Conservation (phyloP, 2,113 vertebrate species). For the Panthera uncia region DNA sequence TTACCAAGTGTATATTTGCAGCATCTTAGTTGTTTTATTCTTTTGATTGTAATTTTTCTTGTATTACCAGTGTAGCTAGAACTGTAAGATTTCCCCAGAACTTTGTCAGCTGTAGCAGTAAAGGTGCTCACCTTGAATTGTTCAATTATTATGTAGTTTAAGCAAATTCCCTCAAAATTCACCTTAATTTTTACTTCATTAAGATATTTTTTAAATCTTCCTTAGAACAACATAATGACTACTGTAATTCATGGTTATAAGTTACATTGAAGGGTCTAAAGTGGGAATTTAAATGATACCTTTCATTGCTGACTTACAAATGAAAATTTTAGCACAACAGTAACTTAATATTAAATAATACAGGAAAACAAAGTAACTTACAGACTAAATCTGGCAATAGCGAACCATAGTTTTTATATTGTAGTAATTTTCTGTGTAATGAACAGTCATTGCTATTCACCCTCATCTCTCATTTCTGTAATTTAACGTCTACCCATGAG, state of each 20-base stretch:
- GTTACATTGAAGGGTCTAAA: background rate
- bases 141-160: constrained; percentile 9
- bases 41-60: background rate
- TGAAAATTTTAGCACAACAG: background rate
- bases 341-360: background rate
- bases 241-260: background rate
- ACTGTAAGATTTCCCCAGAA: background rate
- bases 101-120: background rate
- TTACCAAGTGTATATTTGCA: background rate
- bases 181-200: constrained; percentile 1
- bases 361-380: background rate
- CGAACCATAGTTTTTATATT: background rate
- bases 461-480: background rate
- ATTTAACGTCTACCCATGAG: background rate
- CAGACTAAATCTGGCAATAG: background rate
- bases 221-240: background rate
- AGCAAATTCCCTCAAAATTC: background rate
- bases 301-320: background rate
- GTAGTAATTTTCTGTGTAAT: background rate
- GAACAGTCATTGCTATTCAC: background rate
- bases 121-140: background rate
- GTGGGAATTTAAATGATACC: background rate
- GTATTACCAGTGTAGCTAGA: background rate
- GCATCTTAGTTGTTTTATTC: background rate
- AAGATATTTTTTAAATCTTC: background rate